These are phyloP conservation scores for Eurystomus gularis DNA, from an alignment of 2,113 vertebrate species.

Conservation along the genomic window DNA sequence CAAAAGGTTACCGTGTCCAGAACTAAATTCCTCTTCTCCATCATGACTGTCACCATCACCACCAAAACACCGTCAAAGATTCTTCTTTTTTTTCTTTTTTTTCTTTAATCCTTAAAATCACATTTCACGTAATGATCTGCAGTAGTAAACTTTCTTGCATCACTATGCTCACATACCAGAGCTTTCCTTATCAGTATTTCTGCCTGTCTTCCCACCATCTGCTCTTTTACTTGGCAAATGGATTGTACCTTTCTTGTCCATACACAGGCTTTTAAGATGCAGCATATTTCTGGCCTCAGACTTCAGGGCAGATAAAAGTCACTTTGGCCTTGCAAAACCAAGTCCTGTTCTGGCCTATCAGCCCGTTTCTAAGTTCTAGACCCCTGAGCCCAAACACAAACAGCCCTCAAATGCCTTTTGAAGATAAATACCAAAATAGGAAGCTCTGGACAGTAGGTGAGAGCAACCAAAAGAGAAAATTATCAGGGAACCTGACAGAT, in stretches of 20 bases:
- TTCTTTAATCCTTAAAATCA: neutral
- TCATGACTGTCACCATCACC: neutral
- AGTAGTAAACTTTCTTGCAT: neutral
- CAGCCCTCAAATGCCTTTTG: neutral
- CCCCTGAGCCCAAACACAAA: neutral
- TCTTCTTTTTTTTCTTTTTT: too few species aligned
- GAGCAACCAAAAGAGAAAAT: neutral
- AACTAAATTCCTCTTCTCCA: neutral
- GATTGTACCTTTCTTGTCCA: neutral
- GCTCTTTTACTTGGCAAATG: neutral
- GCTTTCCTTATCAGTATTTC: neutral
- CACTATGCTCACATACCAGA: neutral
- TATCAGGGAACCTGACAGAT: neutral
- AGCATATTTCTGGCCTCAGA: neutral
- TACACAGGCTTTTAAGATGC: fast-evolving
- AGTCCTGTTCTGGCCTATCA: neutral
- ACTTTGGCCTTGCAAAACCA: neutral
- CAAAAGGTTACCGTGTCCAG: neutral
- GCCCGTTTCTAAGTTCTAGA: neutral
- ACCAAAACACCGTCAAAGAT: neutral
- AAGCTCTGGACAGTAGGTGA: neutral
- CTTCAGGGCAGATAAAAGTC: neutral
- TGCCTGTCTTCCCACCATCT: neutral
- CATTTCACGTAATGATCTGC: neutral
- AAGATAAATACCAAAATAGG: neutral